These are phyloP conservation scores for Agrilus cyanescens DNA, from an alignment of 2,888 invertebrate species.

Conservation along the genomic window DNA sequence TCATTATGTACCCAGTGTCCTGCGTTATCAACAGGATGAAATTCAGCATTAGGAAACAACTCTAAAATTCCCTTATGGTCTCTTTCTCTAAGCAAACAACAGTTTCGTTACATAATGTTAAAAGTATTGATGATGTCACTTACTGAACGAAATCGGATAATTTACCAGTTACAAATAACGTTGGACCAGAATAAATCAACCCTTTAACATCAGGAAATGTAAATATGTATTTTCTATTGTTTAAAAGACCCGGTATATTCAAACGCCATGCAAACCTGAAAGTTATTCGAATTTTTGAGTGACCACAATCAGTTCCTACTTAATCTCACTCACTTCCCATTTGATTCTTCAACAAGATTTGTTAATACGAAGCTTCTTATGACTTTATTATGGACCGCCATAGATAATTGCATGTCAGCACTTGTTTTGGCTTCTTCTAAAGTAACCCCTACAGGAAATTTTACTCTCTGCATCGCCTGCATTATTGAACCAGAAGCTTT, in stretches of 20 bases:
- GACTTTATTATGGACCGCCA: constrained; percentile 42
- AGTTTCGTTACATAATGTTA: constrained; percentile 11
- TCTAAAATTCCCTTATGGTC: constrained; percentile 53
- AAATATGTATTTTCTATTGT: constrained; percentile 21
- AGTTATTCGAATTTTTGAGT: background rate
- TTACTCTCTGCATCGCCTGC: constrained; percentile 50
- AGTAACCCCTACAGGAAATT: constrained; percentile 48
- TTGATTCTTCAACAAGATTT: constrained; percentile 52
- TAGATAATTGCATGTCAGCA: constrained; percentile 52
- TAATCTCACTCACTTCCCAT: constrained; percentile 23
- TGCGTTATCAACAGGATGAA: constrained; percentile 63
- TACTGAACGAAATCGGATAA: constrained; percentile 47
- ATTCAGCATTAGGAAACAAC: constrained; percentile 59
- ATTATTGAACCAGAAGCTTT: constrained; percentile 52
- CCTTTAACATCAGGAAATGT: too few species aligned
- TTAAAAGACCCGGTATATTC: constrained; percentile 48
- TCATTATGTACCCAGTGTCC: constrained; percentile 94
- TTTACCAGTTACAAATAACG: constrained; percentile 67
- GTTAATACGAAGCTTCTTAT: constrained; percentile 71
- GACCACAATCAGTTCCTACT: background rate
- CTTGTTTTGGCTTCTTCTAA: constrained; percentile 58
- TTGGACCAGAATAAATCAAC: constrained; percentile 46
- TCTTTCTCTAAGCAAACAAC: constrained; percentile 30
- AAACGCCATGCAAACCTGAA: constrained; percentile 60
- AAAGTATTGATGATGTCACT: background rate